Percentiles rank a stretch among this genome's conserved stretches.
These are phyloP conservation scores for Ceryle rudis DNA, from an alignment of 2,797 vertebrate species.

Conservation along the genomic window DNA sequence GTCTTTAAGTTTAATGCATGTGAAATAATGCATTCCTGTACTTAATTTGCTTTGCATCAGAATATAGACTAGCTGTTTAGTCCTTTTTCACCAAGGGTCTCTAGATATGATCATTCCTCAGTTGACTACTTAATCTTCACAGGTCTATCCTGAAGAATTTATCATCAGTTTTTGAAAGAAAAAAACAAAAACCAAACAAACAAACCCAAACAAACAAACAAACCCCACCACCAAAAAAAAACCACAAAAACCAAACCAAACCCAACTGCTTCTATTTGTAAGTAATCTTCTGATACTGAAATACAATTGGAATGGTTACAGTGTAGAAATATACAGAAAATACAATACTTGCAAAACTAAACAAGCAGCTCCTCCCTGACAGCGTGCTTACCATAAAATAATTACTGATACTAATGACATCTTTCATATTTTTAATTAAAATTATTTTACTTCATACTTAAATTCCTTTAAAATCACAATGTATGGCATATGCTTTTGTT, in stretches of 20 bases:
- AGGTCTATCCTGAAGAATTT: not conserved
- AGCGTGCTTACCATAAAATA: not conserved
- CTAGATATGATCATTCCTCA: not conserved
- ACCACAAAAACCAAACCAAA: too few species aligned
- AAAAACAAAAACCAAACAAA: too few species aligned
- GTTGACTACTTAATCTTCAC: not conserved
- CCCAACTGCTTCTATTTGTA: not conserved
- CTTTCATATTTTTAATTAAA: not conserved
- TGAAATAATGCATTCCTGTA: not conserved
- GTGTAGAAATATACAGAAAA: not conserved
- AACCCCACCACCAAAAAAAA: too few species aligned
- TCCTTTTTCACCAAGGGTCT: not conserved
- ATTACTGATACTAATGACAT: not conserved
- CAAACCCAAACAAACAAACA: too few species aligned
- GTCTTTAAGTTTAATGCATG: not conserved
- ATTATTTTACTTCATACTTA: not conserved
- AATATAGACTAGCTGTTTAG: not conserved
- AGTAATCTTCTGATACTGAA: not conserved
- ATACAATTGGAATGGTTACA: not conserved
- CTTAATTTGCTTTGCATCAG: not conserved
- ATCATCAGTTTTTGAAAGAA: not conserved
- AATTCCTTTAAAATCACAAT: not conserved
- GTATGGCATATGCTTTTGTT: not conserved
- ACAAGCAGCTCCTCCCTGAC: not conserved
- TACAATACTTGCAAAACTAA: not conserved